Percentiles rank a stretch among this genome's conserved stretches.
These are phyloP conservation scores for Lagorchestes hirsutus DNA, from an alignment of 2,797 vertebrate genomes.

Conservation along the genomic window DNA sequence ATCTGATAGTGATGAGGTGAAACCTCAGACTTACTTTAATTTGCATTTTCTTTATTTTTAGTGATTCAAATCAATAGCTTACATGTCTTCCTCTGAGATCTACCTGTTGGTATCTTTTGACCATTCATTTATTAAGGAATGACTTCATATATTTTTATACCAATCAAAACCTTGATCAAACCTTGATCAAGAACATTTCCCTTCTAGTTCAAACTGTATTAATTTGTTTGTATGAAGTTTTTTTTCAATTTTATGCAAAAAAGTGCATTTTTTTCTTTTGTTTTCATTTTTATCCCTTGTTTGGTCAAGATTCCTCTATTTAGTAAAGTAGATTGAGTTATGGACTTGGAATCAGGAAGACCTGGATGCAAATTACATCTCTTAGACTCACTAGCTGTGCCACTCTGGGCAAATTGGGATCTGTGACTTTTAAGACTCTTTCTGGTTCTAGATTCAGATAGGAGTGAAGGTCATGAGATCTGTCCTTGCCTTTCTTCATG, in stretches of 20 bases:
- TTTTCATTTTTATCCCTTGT: not conserved
- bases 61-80: not conserved
- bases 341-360: not conserved
- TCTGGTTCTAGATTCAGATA: not conserved
- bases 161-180: not conserved
- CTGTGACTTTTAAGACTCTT: not conserved
- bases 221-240: not conserved
- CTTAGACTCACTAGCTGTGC: not conserved
- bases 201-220: not conserved
- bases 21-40: not conserved
- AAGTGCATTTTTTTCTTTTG: not conserved
- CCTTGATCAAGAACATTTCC: not conserved
- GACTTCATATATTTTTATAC: not conserved
- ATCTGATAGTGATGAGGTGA: too few species aligned
- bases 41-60: not conserved
- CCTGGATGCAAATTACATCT: not conserved
- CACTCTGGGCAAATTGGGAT: not conserved
- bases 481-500: not conserved
- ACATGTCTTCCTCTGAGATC: not conserved
- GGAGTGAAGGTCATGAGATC: not conserved
- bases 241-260: not conserved
- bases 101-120: not conserved
- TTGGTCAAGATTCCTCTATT: not conserved
- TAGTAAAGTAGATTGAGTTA: not conserved
- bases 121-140: not conserved